Evolutionary conservation across 2,888 invertebrate species (phyloP).

Genomic region (Formica aserva): DNA sequence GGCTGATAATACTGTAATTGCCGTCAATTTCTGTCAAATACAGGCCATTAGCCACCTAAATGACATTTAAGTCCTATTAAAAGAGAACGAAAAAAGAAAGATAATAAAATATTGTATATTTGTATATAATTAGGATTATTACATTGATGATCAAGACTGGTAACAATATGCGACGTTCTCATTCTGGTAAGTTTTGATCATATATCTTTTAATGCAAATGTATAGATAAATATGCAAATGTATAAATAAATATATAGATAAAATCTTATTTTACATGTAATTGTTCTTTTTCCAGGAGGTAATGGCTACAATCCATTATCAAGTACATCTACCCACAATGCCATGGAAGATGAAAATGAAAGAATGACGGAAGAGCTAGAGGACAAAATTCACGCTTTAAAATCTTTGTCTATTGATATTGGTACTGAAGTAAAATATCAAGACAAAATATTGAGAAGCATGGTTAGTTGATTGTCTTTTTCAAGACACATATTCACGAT

Average conservation of each 20-base stretch:
- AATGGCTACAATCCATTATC: slow-evolving; percentile 91
- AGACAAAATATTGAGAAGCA: slow-evolving; percentile 93
- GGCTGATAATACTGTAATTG: neutral
- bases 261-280: slow-evolving; percentile 14
- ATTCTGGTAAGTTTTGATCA: slow-evolving; percentile 79
- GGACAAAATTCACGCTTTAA: slow-evolving; percentile 95
- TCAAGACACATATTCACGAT: neutral
- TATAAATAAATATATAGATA: too few species aligned
- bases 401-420: slow-evolving; percentile 94
- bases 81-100: neutral
- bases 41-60: neutral
- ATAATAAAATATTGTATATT: neutral
- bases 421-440: slow-evolving; percentile 98
- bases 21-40: neutral
- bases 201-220: neutral
- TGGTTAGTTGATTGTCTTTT: slow-evolving; percentile 86
- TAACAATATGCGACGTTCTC: slow-evolving; percentile 82
- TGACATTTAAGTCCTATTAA: neutral
- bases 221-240: neutral
- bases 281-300: slow-evolving; percentile 72
- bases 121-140: neutral
- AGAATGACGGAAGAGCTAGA: slow-evolving; percentile 94
- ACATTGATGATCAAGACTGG: slow-evolving; percentile 62
- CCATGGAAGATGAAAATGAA: slow-evolving; percentile 96
- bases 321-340: slow-evolving; percentile 88